Base-by-base conservation (phyloP, 1,140 invertebrate genomes). In the Harpegnathos saltator region DNA sequence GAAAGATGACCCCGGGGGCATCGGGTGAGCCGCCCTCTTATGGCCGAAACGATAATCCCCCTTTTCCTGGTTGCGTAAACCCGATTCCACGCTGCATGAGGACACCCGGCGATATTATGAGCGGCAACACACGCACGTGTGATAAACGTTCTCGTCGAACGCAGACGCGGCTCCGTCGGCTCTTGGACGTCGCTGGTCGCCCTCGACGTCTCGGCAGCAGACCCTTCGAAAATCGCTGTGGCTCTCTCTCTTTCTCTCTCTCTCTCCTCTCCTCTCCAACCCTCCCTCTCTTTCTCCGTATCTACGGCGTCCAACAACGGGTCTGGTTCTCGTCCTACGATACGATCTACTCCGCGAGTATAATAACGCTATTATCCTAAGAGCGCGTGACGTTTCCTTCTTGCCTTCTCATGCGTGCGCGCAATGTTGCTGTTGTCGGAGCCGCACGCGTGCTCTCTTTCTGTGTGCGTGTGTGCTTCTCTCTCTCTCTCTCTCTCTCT, bases 301-400 rank as follows among this genome's bases (percentile, higher is more conserved):
- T 44, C 38, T 5, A 33, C 38, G 38, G 38, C 38, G 38, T 9
- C 7, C 38, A 3, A 5, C 62, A 68, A 19, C 73, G 71, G 58
- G 59, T 86, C 86, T 88, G 86, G 61, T 88, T 88, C 84, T 88
- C 75, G 81, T 89, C 81, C 86, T 61, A 83, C 81, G 86, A 86
- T 88, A 89, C 81, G 71, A 86, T 89, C 84, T 86, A 88, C 72
- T 88, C 61, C 71, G 58, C 74, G 72, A 78, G 77, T 68, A 89
- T 88, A 89, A 84, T 89, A 89, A 89, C 87, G 77, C 87, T 85
- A 88, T 89, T 89, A 89, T 86, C 87, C 75, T 74, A 24, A 82
- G 75, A 48, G 68, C 54, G 44, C 50, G 38, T 33, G 62, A 81
- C 59, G 75, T 77, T 86, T 83, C 83, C 69, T 84, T 33, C 62